phyloP scores from a whole-genome alignment of 35 echinoderm and acorn worm genomes.

The Nesometra sesokonis region DNA sequence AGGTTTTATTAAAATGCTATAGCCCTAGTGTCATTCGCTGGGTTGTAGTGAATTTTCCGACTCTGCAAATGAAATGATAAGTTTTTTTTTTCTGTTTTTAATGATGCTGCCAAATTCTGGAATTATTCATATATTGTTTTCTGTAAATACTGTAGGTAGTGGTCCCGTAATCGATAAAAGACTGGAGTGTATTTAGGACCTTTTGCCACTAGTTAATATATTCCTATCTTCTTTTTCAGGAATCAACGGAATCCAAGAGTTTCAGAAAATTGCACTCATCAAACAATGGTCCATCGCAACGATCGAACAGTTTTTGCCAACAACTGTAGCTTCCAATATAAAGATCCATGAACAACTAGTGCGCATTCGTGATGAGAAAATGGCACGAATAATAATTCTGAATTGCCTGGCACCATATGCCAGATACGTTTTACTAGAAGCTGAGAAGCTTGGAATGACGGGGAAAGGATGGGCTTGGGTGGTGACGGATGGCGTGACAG shows the following conservation, averaged over 20 bases:
- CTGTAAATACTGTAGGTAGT: no score
- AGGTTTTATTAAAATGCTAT: no score
- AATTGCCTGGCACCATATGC: slow-evolving; percentile 4
- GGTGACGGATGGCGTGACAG: background rate
- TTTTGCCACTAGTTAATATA: no score
- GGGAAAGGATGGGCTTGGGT: slow-evolving; percentile 4
- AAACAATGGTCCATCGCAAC: background rate
- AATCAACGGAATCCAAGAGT: background rate
- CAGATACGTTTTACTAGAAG: background rate
- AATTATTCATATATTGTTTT: no score
- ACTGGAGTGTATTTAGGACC: no score
- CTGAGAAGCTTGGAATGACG: slow-evolving; percentile 3
- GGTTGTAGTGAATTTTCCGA: no score
- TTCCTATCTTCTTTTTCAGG: background rate
- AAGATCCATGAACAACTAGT: background rate
- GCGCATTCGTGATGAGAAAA: background rate
- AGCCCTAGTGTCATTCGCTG: no score
- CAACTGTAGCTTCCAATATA: background rate
- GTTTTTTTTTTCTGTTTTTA: no score
- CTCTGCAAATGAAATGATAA: no score
- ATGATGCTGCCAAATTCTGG: no score
- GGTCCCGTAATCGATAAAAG: no score
- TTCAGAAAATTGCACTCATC: background rate
- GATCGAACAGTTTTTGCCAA: background rate
- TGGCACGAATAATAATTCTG: background rate